Base-by-base conservation (phyloP, 1,140 invertebrate species). In the Trinorchestia longiramus region DNA sequence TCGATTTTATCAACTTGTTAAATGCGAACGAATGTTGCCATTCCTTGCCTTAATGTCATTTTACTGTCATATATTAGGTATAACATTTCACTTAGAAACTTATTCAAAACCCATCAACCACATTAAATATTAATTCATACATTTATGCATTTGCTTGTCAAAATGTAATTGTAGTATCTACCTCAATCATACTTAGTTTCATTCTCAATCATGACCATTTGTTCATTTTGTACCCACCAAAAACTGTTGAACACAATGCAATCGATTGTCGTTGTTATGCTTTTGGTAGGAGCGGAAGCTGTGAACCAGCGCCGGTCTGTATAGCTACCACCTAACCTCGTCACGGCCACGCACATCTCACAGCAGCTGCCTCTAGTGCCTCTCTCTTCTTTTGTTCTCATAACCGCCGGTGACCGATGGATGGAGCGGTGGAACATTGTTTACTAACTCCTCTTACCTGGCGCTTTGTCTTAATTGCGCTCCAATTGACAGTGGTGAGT, bases 321-420 rank as follows among this genome's bases (percentile, higher is more conserved):
- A 1, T 77, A 15, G 15, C 62, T 77, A 36, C 62, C 62, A 3
- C 15, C 28, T 36, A 77, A 77, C 62, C 62, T 77, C 62, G 62
- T 77, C 62, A 77, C 62, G 62, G 62, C 62, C 62, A 36, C 62
- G 62, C 62, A 77, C 15, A 36, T 77, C 62, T 77, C 62, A 6
- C 47, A 53, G 19, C 47, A 53, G 62, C 62, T 77, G 62, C 62
- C 62, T 77, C 15, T 77, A 36, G 28, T 77, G 62, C 62, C 62
- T 77, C 62, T 77, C 62, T 77, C 62, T 77, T 77, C 62, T 77
- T 77, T 77, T 77, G 62, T 77, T 77, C 62, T 77, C 62, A 77
- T 77, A 77, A 77, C 62, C 62, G 62, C 62, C 28, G 62, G 62
- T 28, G 62, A 77, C 62, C 62, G 62, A 77, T 77, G 62, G 62